These are phyloP conservation scores for Struthio camelus DNA, from an alignment of 2,113 vertebrate genomes.

Conservation along the genomic window DNA sequence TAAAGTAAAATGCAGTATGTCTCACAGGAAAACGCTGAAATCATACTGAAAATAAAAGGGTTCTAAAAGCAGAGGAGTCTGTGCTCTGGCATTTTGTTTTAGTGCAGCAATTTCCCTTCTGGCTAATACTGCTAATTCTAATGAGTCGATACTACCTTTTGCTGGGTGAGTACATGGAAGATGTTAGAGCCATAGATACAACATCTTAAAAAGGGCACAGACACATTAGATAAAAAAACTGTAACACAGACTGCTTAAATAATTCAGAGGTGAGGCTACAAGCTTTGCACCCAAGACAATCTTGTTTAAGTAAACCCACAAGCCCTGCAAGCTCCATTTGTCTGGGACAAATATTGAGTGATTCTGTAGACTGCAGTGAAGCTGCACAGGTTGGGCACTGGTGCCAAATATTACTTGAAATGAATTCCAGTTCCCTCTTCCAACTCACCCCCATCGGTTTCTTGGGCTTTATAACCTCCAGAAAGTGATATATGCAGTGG, in stretches of 20 bases:
- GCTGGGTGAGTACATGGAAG: neutral
- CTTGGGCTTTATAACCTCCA: neutral
- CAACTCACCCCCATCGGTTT: neutral
- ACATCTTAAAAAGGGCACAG: neutral
- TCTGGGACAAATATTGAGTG: neutral
- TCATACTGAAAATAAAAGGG: neutral
- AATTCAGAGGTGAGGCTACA: neutral
- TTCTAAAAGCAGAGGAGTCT: neutral
- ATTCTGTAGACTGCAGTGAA: neutral
- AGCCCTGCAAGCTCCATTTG: neutral
- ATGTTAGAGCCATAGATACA: neutral
- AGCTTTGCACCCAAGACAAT: neutral
- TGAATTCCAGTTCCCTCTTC: neutral
- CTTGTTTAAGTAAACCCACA: neutral
- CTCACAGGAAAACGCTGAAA: neutral
- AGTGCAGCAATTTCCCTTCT: neutral
- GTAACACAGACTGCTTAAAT: neutral
- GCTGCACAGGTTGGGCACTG: neutral
- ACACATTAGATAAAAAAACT: neutral
- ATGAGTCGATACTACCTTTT: neutral
- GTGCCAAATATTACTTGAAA: neutral
- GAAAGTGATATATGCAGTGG: neutral
- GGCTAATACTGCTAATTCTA: neutral
- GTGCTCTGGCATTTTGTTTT: neutral
- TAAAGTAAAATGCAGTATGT: neutral